Evolutionary conservation across 2,888 invertebrate genomes (phyloP).

Genomic region (Lottia gigantea): DNA sequence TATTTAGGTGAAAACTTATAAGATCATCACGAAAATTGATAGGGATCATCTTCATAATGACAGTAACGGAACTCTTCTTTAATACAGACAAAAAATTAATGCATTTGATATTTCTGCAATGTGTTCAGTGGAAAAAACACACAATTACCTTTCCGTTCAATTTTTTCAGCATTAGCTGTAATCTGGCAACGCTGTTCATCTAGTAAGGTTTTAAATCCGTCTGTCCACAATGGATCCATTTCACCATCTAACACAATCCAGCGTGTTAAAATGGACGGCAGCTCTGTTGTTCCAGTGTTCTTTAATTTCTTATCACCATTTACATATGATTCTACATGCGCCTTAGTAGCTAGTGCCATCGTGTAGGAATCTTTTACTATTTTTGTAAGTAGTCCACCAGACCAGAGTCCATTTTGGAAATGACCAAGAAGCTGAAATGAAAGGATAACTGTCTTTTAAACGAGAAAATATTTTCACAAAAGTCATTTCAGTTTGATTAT

Average conservation of each 20-base stretch:
- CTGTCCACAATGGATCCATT: conserved; percentile 60
- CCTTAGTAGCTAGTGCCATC: conserved; percentile 53
- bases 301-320: conserved; percentile 47
- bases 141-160: conserved; percentile 46
- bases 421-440: conserved; percentile 56
- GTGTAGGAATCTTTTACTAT: conserved; percentile 53
- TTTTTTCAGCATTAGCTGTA: conserved; percentile 55
- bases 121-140: background rate
- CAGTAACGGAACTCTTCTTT: no score
- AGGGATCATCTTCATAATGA: no score
- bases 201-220: conserved; percentile 58
- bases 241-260: conserved; percentile 65
- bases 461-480: no score
- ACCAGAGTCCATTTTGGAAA: conserved; percentile 56
- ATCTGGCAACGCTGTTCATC: conserved; percentile 53
- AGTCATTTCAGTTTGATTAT: no score
- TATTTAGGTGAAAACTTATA: no score
- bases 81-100: no score
- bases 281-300: conserved; percentile 42
- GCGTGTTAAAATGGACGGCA: conserved; percentile 51
- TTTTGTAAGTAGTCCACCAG: conserved; percentile 56
- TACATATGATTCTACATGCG: conserved; percentile 39
- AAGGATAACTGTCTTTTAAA: no score
- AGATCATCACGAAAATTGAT: no score
- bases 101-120: no score